Conservation (phyloP, 53 echinoderm and acorn worm species). For the Paracentrotus lividus region DNA sequence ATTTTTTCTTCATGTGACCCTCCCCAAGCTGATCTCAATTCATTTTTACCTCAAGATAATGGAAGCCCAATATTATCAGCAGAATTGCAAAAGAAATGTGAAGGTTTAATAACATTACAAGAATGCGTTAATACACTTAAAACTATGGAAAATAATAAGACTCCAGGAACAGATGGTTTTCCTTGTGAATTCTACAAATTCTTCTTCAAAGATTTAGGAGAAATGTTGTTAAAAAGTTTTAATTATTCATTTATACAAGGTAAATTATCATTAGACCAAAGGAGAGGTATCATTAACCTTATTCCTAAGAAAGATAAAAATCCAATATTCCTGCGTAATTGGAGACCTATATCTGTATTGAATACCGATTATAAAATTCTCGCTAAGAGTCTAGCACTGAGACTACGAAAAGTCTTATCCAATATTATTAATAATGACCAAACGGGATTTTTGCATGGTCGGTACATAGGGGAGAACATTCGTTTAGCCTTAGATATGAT, state of each 20-base stretch:
- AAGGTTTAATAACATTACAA: no score
- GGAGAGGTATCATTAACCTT: background rate
- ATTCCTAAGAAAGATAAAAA: background rate
- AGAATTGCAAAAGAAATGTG: no score
- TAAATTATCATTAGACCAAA: background rate
- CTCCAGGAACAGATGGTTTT: no score
- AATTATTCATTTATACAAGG: background rate
- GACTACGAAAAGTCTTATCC: background rate
- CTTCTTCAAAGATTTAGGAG: no score
- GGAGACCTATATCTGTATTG: background rate
- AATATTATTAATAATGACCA: background rate
- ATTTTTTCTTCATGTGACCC: background rate
- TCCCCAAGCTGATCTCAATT: background rate
- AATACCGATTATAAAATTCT: conserved; percentile 2
- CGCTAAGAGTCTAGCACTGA: background rate
- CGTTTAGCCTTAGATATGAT: background rate
- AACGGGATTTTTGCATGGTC: background rate
- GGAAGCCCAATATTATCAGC: background rate
- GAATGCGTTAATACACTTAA: no score
- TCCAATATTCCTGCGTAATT: background rate
- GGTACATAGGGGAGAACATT: conserved; percentile 6
- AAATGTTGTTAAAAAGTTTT: background rate
- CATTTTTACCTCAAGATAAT: background rate
- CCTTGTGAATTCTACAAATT: no score
- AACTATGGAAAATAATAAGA: no score